A percentile compares a stretch with the other conserved stretches of the same genome.
phyloP scores from a whole-genome alignment of 2,113 vertebrate genomes.

The Mesembrinibis cayennensis region DNA sequence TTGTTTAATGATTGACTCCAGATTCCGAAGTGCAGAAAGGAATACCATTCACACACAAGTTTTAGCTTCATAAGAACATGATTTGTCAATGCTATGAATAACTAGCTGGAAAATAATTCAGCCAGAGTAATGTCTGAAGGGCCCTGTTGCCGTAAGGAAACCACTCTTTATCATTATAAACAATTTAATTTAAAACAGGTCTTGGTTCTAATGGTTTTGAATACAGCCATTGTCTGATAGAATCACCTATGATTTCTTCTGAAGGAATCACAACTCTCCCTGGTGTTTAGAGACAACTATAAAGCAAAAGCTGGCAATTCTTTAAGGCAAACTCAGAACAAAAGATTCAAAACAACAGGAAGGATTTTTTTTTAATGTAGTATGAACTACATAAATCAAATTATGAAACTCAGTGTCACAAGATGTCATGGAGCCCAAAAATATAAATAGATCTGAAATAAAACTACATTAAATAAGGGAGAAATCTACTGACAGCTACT shows the following conservation, averaged over 20 bases:
- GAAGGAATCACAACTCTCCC: neutral
- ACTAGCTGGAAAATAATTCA: neutral
- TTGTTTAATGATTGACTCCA: neutral
- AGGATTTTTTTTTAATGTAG: neutral
- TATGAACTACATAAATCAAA: neutral
- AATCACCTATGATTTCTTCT: neutral
- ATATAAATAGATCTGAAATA: neutral
- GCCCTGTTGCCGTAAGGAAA: neutral
- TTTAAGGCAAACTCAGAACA: neutral
- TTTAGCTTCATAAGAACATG: neutral
- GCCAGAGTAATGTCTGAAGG: neutral
- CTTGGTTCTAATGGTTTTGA: neutral
- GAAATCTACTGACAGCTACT: neutral
- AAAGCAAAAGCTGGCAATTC: neutral
- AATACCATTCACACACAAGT: neutral
- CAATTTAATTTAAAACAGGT: neutral
- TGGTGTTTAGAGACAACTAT: neutral
- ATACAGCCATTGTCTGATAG: neutral
- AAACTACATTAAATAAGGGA: neutral
- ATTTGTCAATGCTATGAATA: neutral
- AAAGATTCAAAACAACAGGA: neutral
- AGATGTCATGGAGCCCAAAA: neutral
- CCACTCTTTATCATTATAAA: neutral
- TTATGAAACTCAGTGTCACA: neutral
- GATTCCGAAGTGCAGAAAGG: neutral